Conservation (phyloP, 1,140 invertebrate genomes). For the Gonatopus flavifemur region DNA sequence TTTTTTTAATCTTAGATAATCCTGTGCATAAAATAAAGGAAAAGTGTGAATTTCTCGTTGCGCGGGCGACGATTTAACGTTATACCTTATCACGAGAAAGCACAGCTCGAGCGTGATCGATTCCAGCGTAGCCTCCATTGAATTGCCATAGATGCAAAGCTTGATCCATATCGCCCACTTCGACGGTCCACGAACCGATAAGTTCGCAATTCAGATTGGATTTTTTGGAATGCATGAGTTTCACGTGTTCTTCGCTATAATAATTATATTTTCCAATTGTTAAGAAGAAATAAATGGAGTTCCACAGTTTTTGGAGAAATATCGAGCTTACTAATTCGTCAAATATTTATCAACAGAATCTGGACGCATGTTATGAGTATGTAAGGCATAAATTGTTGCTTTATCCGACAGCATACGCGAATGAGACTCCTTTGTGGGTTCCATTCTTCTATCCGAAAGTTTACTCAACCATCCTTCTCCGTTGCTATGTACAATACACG, state of each 20-base stretch:
- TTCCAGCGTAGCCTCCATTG: constrained; percentile 85
- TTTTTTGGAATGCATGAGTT: constrained; percentile 75
- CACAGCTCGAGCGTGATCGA: constrained; percentile 77
- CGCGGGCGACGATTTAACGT: constrained; percentile 11
- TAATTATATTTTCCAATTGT: background rate
- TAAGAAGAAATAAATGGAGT: background rate
- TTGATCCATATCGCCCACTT: constrained; percentile 97
- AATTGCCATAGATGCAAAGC: constrained; percentile 94
- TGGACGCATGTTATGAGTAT: constrained; percentile 91
- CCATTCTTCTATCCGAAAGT: constrained; percentile 84
- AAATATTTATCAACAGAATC: constrained; percentile 84
- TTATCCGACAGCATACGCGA: constrained; percentile 93
- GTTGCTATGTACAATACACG: constrained; percentile 57
- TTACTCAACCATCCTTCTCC: constrained; percentile 87
- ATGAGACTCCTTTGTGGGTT: constrained; percentile 93
- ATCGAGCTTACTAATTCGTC: constrained; percentile 90
- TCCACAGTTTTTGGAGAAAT: too few relatives aligned
- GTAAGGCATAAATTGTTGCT: constrained; percentile 90
- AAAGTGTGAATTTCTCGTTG: constrained; percentile 3
- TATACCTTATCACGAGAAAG: constrained; percentile 73
- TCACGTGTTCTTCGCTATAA: constrained; percentile 78
- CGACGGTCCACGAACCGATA: constrained; percentile 85
- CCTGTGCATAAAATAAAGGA: constrained; percentile 55
- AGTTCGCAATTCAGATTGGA: constrained; percentile 72
- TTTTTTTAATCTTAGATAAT: constrained; percentile 75